A percentile compares a stretch with the other conserved stretches of the same genome.
phyloP scores from a whole-genome alignment of 2,113 vertebrate species.

The Cyanoderma ruficeps region DNA sequence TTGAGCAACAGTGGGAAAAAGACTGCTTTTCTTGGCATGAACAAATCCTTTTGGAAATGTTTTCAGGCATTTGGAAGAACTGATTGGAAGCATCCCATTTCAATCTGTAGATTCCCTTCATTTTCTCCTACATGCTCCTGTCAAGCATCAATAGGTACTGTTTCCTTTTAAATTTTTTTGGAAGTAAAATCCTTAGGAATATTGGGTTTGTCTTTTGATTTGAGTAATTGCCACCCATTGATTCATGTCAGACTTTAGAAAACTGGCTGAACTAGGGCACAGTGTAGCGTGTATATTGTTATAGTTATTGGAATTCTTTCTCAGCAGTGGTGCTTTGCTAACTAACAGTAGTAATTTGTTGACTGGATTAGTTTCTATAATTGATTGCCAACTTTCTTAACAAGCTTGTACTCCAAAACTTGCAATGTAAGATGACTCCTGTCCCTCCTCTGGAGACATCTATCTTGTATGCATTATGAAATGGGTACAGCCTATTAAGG shows the following conservation, averaged over 20 bases:
- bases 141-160: background rate
- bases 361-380: slow-evolving; percentile 1
- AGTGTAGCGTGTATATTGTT: background rate
- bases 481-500: slow-evolving; percentile 64
- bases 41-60: background rate
- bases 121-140: background rate
- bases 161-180: background rate
- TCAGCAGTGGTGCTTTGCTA: background rate
- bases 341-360: background rate
- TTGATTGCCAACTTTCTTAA: slow-evolving; percentile 2
- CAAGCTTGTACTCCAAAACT: slow-evolving; percentile 16
- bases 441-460: slow-evolving; percentile 17
- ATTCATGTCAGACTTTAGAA: background rate
- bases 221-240: background rate
- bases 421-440: background rate
- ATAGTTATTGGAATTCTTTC: background rate
- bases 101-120: background rate
- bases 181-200: slow-evolving; percentile 25
- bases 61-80: background rate
- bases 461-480: slow-evolving; percentile 59
- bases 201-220: background rate
- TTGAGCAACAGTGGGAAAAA: background rate
- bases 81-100: background rate
- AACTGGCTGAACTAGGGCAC: background rate
- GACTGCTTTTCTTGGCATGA: background rate